Conservation (phyloP, 2,113 vertebrate species). For the Trogon surrucura region DNA sequence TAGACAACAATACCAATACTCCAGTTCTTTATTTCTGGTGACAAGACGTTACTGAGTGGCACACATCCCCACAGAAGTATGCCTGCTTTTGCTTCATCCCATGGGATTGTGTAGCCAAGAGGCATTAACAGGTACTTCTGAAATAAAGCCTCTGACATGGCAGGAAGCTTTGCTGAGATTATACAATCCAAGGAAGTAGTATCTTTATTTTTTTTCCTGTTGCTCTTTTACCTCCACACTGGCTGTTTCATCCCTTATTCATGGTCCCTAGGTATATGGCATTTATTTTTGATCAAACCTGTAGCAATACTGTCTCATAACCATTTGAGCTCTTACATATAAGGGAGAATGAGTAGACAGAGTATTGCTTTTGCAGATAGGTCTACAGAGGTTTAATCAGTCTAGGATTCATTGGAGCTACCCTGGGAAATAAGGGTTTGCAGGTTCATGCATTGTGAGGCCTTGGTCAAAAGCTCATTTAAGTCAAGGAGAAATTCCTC, state of each 20-base stretch:
- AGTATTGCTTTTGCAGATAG: slow-evolving; percentile 55
- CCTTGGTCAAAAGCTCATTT: slow-evolving; percentile 56
- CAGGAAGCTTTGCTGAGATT: slow-evolving; percentile 21
- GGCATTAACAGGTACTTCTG: slow-evolving; percentile 5
- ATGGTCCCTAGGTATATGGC: slow-evolving; percentile 49
- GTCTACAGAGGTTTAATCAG: slow-evolving; percentile 63
- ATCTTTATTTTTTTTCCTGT: not conserved
- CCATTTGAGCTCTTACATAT: slow-evolving; percentile 36
- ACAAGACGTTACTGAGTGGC: not conserved
- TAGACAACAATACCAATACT: not conserved
- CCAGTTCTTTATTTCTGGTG: not conserved
- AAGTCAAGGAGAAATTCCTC: slow-evolving; percentile 53
- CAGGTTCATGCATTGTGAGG: slow-evolving; percentile 35
- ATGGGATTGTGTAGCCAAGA: not conserved
- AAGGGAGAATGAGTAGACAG: slow-evolving; percentile 36
- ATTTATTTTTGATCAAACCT: slow-evolving; percentile 71
- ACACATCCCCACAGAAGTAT: not conserved
- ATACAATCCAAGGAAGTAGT: slow-evolving; percentile 9
- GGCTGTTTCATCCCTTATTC: slow-evolving; percentile 63
- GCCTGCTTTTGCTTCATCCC: not conserved
- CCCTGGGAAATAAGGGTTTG: slow-evolving; percentile 58
- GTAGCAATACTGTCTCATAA: slow-evolving; percentile 46
- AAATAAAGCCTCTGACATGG: slow-evolving; percentile 17
- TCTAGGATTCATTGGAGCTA: slow-evolving; percentile 41
- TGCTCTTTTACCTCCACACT: not conserved